Evolutionary conservation across 2,113 vertebrate genomes (phyloP), one percentile per base, ranked within the genome.

Genomic region (Platichthys flesus): DNA sequence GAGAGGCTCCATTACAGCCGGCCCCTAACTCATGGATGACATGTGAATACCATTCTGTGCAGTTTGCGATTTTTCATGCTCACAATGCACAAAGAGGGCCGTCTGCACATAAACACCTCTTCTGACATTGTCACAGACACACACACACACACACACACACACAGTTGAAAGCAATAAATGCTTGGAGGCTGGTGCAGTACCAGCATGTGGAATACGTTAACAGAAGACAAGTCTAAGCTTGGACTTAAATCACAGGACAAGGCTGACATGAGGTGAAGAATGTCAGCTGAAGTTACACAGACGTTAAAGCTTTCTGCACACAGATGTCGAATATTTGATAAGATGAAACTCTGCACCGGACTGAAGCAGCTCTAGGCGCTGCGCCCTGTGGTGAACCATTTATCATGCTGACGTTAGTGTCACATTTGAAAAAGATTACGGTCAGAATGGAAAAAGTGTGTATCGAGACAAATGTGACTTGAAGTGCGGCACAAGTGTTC

Each of bases 251-350:
- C 71, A 45, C 61, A 79, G 51, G 63, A 70, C 56, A 77, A 80
- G 83, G 72, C 59, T 85, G 70, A 82, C 2, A 2, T 60, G 78
- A 71, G 12, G 28, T 28, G 75, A 65, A 69, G 79, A 83, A 83
- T 74, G 74, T 67, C n/a, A 71, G 7, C 59, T 68, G 15, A 42
- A n/a, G 10, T 73, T 74, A 23, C 66, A 45, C 12, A 16, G 18
- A 63, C 26, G 28, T 6, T 14, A 37, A 52, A 76, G 18, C 56
- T 60, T 23, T 7, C 40, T 56, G 49, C 18, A 37, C 28, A 28
- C 59, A 67, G 45, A 71, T 78, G 75, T 55, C 54, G 37, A 14
- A 12, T 24, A 49, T 68, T 68, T 54, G 40, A 51, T 57, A 31
- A 10, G 14, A 58, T 65, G 13, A 63, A 57, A 45, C 18, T 20